Evolutionary conservation across 2,797 vertebrate species (phyloP).

Genomic region (Ctenosaura bakeri): DNA sequence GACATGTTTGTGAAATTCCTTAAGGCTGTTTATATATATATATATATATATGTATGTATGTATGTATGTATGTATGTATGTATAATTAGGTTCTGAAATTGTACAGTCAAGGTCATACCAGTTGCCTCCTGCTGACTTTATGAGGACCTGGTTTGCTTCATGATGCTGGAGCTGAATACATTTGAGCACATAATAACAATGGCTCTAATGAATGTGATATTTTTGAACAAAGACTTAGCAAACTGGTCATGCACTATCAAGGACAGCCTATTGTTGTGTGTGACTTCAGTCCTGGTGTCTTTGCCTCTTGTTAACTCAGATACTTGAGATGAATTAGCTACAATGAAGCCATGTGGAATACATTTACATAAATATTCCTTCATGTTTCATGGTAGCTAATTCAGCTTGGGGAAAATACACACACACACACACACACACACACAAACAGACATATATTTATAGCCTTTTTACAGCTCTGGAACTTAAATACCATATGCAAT

Average conservation of each 20-base stretch:
- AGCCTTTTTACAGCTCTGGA: background rate
- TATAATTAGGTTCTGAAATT: constrained; percentile 47
- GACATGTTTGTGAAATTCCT: constrained; percentile 27
- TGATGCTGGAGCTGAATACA: constrained; percentile 1
- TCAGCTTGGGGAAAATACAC: too few relatives aligned
- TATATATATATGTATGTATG: too few relatives aligned
- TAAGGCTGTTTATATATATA: background rate
- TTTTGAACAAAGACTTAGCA: background rate
- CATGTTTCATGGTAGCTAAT: background rate
- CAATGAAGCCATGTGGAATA: background rate
- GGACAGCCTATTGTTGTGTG: background rate
- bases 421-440: too few relatives aligned
- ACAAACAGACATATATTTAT: background rate
- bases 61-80: too few relatives aligned
- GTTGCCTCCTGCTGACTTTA: background rate
- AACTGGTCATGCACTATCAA: background rate
- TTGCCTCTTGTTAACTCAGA: background rate
- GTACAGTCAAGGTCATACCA: constrained; percentile 27
- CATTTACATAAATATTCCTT: background rate
- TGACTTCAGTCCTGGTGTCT: background rate
- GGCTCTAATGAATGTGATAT: background rate
- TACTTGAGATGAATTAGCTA: background rate
- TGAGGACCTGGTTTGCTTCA: background rate
- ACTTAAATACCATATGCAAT: background rate
- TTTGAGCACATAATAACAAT: constrained; percentile 19